Conservation (phyloP, 2,113 vertebrate species). For the Cnemophilus loriae region DNA sequence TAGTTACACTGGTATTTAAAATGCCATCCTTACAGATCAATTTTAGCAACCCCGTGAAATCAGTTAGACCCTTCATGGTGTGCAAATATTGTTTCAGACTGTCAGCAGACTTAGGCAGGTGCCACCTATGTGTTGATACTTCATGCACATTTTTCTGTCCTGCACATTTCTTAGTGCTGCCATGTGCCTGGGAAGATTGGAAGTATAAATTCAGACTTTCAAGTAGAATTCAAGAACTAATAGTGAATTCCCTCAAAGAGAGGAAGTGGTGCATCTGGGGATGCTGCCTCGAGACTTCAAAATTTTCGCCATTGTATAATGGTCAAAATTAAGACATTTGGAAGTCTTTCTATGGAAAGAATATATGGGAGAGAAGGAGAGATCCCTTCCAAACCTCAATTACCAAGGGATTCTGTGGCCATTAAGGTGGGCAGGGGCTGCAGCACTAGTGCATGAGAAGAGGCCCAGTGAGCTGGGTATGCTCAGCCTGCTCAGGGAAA, state of each 20-base stretch:
- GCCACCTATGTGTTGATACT: background rate
- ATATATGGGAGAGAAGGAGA: background rate
- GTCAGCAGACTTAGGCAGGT: background rate
- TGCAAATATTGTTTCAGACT: background rate
- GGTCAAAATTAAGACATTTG: background rate
- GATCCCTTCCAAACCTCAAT: background rate
- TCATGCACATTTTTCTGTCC: background rate
- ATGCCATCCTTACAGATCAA: background rate
- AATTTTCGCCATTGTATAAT: accelerated
- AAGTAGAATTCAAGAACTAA: background rate
- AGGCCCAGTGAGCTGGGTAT: background rate
- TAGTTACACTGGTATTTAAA: background rate
- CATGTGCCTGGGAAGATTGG: background rate
- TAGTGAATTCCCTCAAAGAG: background rate
- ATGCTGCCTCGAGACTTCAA: background rate
- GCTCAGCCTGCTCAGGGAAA: background rate
- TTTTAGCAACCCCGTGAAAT: background rate
- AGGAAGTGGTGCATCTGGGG: no score
- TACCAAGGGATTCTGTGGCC: background rate
- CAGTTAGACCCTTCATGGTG: background rate
- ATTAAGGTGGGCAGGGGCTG: accelerated
- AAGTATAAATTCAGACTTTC: background rate
- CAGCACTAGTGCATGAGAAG: background rate
- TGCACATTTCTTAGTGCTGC: background rate
- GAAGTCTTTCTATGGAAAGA: background rate